Conservation (phyloP, 2,113 vertebrate genomes). For the Xyrauchen texanus region DNA sequence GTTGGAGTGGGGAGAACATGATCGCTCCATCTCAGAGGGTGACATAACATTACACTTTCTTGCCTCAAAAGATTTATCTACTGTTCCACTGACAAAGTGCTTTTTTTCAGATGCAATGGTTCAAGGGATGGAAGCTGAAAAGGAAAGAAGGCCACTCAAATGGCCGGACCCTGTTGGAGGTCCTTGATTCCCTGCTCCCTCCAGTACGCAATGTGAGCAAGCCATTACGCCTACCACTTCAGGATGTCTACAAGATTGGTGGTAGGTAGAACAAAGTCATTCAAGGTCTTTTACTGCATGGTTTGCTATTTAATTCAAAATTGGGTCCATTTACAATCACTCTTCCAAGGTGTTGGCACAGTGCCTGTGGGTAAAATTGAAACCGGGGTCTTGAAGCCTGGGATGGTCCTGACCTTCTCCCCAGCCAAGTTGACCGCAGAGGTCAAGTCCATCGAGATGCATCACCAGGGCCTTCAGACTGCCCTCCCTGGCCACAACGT, state of each 20-base stretch:
- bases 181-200: slow-evolving; percentile 74
- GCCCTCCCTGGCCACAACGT: slow-evolving; percentile 76
- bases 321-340: background rate
- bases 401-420: slow-evolving; percentile 76
- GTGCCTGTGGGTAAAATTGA: slow-evolving; percentile 74
- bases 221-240: slow-evolving; percentile 77
- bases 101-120: slow-evolving; percentile 76
- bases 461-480: slow-evolving; percentile 70
- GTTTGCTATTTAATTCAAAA: too few relatives aligned
- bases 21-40: slow-evolving; percentile 75
- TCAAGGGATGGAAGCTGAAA: slow-evolving; percentile 77
- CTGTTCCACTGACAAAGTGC: background rate
- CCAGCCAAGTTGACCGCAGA: slow-evolving; percentile 72
- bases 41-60: background rate
- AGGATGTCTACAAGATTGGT: slow-evolving; percentile 84
- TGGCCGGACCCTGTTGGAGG: slow-evolving; percentile 77
- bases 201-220: slow-evolving; percentile 75
- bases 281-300: too few relatives aligned
- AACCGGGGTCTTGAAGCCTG: slow-evolving; percentile 75
- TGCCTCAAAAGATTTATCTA: background rate
- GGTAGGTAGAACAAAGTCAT: slow-evolving; percentile 54
- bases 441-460: slow-evolving; percentile 76
- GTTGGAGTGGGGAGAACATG: slow-evolving; percentile 81
- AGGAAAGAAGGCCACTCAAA: slow-evolving; percentile 65
- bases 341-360: slow-evolving; percentile 68